These are phyloP conservation scores for Drosophila sturtevanti DNA, from an alignment of 1,140 invertebrate species.

Conservation along the genomic window DNA sequence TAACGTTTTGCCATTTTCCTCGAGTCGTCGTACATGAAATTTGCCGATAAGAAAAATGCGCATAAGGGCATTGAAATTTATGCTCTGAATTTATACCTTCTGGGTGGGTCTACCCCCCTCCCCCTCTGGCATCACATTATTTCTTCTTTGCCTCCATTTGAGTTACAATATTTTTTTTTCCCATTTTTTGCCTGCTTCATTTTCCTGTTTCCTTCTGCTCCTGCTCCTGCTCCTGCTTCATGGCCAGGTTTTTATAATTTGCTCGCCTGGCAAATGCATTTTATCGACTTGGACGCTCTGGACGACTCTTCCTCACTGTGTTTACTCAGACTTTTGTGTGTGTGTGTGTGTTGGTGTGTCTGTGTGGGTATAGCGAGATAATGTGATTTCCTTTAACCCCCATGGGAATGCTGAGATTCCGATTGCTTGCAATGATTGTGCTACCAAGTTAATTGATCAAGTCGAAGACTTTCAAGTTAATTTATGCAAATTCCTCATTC, in stretches of 20 bases:
- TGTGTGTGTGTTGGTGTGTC: background rate
- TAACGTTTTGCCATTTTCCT: constrained; percentile 58
- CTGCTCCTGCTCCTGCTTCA: background rate
- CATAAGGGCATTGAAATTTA: constrained; percentile 71
- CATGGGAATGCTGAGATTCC: constrained; percentile 4
- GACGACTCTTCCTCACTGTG: too few relatives aligned
- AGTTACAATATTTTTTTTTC: background rate
- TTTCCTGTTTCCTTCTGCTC: constrained; percentile 1
- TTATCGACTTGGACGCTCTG: constrained; percentile 39
- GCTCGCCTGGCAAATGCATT: constrained; percentile 47
- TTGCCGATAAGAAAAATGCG: constrained; percentile 68
- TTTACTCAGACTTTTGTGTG: constrained; percentile 15
- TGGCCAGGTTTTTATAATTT: constrained; percentile 54
- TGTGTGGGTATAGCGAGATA: constrained; percentile 39
- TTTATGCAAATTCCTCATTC: constrained; percentile 76
- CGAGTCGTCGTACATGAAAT: constrained; percentile 54
- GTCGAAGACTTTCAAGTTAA: constrained; percentile 39
- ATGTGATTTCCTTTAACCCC: constrained; percentile 43
- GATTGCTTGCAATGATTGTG: background rate
- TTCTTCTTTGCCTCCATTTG: constrained; percentile 13
- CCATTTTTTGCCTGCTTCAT: constrained; percentile 1
- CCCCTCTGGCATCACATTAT: constrained; percentile 27
- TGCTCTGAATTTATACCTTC: constrained; percentile 60
- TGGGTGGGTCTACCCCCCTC: background rate
- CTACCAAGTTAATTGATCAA: constrained; percentile 23